These are phyloP conservation scores for Istiophorus platypterus DNA, from an alignment of 2,113 vertebrate genomes.

Conservation along the genomic window DNA sequence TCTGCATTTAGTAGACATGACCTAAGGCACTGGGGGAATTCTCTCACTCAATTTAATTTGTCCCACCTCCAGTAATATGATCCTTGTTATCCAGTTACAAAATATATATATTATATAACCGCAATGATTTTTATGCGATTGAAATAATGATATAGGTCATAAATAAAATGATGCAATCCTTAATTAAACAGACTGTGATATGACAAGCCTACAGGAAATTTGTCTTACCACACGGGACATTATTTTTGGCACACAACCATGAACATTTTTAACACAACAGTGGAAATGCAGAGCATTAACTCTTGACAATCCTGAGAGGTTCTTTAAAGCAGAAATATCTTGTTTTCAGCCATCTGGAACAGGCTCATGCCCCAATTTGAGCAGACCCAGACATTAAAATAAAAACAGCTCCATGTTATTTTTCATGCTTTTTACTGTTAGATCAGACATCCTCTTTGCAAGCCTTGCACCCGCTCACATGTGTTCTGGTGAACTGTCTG, in stretches of 20 bases:
- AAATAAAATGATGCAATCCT: conserved; percentile 79
- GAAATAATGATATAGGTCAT: conserved; percentile 36
- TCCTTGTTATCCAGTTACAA: conserved; percentile 39
- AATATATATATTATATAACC: conserved; percentile 1
- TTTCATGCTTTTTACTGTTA: conserved; percentile 11
- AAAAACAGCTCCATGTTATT: not conserved
- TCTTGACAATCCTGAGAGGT: not conserved
- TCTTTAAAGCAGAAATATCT: conserved; percentile 4
- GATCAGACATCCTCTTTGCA: not conserved
- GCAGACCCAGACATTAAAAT: conserved; percentile 4
- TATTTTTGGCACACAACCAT: not conserved
- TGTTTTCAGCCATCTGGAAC: not conserved
- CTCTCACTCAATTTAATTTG: conserved; percentile 41
- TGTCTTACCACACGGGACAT: not conserved
- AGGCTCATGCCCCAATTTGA: not conserved
- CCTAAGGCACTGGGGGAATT: conserved; percentile 63
- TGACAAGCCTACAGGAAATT: not conserved
- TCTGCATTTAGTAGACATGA: conserved; percentile 44
- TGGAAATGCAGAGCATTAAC: not conserved
- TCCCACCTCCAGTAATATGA: conserved; percentile 53
- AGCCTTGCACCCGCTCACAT: not conserved
- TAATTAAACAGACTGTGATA: conserved; percentile 13
- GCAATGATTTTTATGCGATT: conserved; percentile 31
- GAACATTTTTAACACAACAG: not conserved
- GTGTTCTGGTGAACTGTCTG: not conserved